A percentile compares a stretch with the other conserved stretches of the same genome.
These are phyloP conservation scores for Griposia aprilina DNA, from an alignment of 2,888 invertebrate genomes.

Conservation along the genomic window DNA sequence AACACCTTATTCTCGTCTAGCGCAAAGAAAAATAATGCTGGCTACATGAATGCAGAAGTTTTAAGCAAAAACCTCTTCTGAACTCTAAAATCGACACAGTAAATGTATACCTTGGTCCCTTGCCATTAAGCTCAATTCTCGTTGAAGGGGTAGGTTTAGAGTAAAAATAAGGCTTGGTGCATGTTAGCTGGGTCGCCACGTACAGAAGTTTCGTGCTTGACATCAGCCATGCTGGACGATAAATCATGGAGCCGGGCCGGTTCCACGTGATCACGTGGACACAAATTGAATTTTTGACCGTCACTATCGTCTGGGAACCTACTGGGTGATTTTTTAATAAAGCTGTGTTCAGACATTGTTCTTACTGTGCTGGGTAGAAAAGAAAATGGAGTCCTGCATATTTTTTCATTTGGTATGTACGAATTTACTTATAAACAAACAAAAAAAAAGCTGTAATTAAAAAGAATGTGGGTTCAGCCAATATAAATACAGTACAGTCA, in stretches of 20 bases:
- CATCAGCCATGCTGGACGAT: conserved; percentile 49
- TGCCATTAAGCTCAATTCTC: not conserved
- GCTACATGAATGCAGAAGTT: conserved; percentile 39
- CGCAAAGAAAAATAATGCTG: conserved; percentile 25
- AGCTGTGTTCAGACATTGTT: conserved; percentile 4
- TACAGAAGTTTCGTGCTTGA: conserved; percentile 57
- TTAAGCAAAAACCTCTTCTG: not conserved
- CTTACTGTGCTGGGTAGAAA: not conserved
- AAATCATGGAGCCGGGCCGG: conserved; percentile 57
- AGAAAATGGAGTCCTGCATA: not conserved
- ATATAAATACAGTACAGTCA: too few species aligned
- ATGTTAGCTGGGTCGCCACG: conserved; percentile 51
- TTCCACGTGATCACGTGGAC: conserved; percentile 56
- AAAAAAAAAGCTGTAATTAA: too few species aligned
- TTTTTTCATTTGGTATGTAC: not conserved
- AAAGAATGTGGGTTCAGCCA: not conserved
- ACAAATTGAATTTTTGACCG: conserved; percentile 64
- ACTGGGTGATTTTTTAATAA: conserved; percentile 43
- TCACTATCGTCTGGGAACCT: conserved; percentile 37
- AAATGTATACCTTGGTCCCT: not conserved
- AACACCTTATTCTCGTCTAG: not conserved
- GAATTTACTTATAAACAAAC: not conserved
- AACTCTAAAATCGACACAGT: not conserved
- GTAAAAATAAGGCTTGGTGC: conserved; percentile 21
- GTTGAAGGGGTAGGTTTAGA: not conserved